Evolutionary conservation across 2,797 vertebrate species (phyloP), one percentile per base, ranked within the genome.

Genomic region (Channa striata): DNA sequence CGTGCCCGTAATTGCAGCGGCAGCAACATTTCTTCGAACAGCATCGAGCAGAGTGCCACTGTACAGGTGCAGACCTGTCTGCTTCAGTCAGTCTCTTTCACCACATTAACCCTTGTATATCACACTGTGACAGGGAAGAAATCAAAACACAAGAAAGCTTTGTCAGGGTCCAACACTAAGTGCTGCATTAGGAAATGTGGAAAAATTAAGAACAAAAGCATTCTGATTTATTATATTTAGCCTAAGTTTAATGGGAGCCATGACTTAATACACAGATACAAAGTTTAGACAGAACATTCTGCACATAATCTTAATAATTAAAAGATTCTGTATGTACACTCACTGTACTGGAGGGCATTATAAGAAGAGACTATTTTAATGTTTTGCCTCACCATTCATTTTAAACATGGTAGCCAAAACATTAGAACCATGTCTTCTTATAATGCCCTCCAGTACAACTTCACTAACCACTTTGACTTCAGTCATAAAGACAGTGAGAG

Each of bases 11-110:
- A 82, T 74, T 84, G 73, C 80, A 74, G 63, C 14, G 78, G 85
- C 81, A 72, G 68, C 76, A 71, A 73, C 81, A 30, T 72, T 19
- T 37, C 82, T 83, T 30, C 88, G 83, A 93, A 93, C 90, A 91
- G 82, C 87, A 91, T 89, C 85, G 90, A 90, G 90, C 80, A 40
- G 62, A 86, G 39, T 61, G 69, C 43, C 58, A 36, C 43, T 2
- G 39, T 81, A 64, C 91, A 78, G 88, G 92, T 84, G 85, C 57
- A 66, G 87, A 90, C 91, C 74, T 84, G 89, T 74, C 78, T n/a
- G 74, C 81, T 68, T 82, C 59, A 72, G 78, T 80, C 57, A 34
- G 70, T 71, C 84, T 59, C 83, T 91, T 89, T 84, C 77, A 63
- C 42, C 80, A 86, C 56, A 89, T 82, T 80, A 82, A 77, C 72